Conservation (phyloP, 2,888 invertebrate genomes). For the Ypsolopha scabrella region DNA sequence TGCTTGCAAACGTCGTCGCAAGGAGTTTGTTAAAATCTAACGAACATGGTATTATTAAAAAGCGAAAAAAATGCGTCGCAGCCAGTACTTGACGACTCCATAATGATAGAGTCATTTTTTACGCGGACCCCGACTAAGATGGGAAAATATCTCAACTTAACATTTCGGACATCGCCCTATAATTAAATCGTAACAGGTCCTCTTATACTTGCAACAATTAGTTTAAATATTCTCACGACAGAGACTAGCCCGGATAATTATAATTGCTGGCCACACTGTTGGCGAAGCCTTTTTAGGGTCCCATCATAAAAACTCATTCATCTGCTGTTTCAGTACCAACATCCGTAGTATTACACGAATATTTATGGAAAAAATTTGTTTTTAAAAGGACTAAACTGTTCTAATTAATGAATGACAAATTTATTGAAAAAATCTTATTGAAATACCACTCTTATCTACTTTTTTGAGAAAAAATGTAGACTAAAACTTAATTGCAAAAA, state of each 20-base stretch:
- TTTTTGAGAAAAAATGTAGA: too few species aligned
- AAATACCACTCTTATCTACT: too few species aligned
- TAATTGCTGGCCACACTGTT: slow-evolving; percentile 20
- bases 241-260: slow-evolving; percentile 25
- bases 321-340: too few species aligned
- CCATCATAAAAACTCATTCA: not conserved
- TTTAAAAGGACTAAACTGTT: too few species aligned
- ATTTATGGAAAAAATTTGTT: too few species aligned
- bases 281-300: not conserved
- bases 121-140: slow-evolving; percentile 9
- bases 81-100: slow-evolving; percentile 30
- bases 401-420: too few species aligned
- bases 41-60: slow-evolving; percentile 34
- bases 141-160: slow-evolving; percentile 32
- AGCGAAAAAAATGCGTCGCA: slow-evolving; percentile 26
- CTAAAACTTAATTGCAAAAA: too few species aligned
- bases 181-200: slow-evolving; percentile 47
- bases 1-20: slow-evolving; percentile 32
- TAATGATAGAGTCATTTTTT: slow-evolving; percentile 40
- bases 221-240: slow-evolving; percentile 26
- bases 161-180: slow-evolving; percentile 43
- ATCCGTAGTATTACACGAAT: too few species aligned
- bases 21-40: slow-evolving; percentile 39
- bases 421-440: too few species aligned
- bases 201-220: slow-evolving; percentile 15